phyloP scores from a whole-genome alignment of 2,888 invertebrate genomes.

The Coenonympha glycerion region DNA sequence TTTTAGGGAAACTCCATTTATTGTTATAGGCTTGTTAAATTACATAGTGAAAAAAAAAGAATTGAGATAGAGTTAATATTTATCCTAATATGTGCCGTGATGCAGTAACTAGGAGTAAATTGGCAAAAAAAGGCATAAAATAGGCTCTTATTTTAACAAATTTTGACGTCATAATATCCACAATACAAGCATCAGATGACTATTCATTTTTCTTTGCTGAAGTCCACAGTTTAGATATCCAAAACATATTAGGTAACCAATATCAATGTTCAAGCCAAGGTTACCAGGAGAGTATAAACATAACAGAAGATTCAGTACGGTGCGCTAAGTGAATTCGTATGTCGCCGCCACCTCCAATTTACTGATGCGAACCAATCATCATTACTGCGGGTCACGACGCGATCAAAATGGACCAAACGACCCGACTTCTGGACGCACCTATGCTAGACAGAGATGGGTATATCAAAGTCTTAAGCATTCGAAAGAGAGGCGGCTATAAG shows the following conservation, averaged over 20 bases:
- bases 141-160: too few species aligned
- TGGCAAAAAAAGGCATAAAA: too few species aligned
- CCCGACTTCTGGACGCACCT: constrained; percentile 46
- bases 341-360: constrained; percentile 65
- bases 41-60: too few species aligned
- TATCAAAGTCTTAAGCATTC: constrained; percentile 17
- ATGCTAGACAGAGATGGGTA: constrained; percentile 38
- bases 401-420: constrained; percentile 44
- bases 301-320: constrained; percentile 32
- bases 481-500: constrained; percentile 37
- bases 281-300: constrained; percentile 26
- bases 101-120: too few species aligned
- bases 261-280: not conserved
- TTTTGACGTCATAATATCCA: too few species aligned
- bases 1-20: too few species aligned
- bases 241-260: not conserved
- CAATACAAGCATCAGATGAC: too few species aligned
- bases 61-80: too few species aligned
- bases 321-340: constrained; percentile 70
- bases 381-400: constrained; percentile 44
- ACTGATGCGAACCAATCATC: constrained; percentile 66
- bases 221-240: too few species aligned
- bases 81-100: too few species aligned
- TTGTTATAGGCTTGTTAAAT: too few species aligned
- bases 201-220: too few species aligned